Conservation (phyloP, 2,888 invertebrate species). For the Xestobium rufovillosum region DNA sequence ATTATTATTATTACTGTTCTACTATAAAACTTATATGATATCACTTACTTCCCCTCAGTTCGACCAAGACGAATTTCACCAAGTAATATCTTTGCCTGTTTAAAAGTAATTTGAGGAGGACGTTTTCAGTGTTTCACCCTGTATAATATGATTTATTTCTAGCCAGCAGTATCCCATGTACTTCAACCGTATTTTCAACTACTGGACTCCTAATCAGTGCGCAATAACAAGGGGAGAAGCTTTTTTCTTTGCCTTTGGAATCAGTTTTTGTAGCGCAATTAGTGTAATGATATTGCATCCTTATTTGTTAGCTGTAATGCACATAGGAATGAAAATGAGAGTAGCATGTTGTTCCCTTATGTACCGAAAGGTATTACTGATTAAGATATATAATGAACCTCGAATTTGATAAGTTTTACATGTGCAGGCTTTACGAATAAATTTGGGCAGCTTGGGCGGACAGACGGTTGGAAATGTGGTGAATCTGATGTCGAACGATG, state of each 20-base stretch:
- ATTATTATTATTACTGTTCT: no score
- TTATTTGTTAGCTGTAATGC: slow-evolving; percentile 57
- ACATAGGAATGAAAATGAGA: slow-evolving; percentile 65
- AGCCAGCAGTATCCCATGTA: slow-evolving; percentile 30
- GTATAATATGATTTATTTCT: neutral
- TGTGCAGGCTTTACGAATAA: no score
- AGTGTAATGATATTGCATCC: slow-evolving; percentile 64
- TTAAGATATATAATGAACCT: slow-evolving; percentile 10
- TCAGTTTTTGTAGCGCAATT: slow-evolving; percentile 51
- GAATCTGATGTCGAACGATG: slow-evolving; percentile 70
- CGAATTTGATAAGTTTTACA: slow-evolving; percentile 9
- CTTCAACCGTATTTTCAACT: slow-evolving; percentile 35
- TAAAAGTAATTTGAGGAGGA: no score
- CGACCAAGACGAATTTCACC: no score
- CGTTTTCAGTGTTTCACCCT: no score
- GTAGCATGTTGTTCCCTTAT: slow-evolving; percentile 65
- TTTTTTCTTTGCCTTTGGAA: slow-evolving; percentile 50
- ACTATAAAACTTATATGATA: no score
- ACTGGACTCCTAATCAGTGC: slow-evolving; percentile 33
- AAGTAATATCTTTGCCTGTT: no score
- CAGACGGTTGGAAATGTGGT: slow-evolving; percentile 56
- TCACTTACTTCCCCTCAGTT: no score
- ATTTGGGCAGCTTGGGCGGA: slow-evolving; percentile 62
- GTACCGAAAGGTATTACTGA: slow-evolving; percentile 62
- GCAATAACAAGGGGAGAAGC: slow-evolving; percentile 44